Base-by-base conservation (phyloP, 2,888 invertebrate genomes). In the Gandaritis pyraliata region DNA sequence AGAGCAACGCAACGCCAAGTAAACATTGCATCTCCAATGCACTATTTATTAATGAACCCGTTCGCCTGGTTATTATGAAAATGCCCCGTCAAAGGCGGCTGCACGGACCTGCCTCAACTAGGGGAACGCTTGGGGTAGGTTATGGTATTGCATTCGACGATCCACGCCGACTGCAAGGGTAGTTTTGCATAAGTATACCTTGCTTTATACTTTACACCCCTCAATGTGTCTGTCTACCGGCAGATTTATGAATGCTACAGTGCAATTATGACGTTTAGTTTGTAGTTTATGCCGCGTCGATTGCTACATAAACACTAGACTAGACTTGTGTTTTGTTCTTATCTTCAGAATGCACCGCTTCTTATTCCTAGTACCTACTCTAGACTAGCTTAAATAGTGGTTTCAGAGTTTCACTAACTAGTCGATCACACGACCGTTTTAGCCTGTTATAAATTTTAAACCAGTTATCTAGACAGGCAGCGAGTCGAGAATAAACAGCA, bases 51-150 rank as follows among this genome's bases (percentile, higher is more conserved):
- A 73, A 71, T 74, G 69, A 79, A 80, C 48, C 51, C 30, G 53
- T 61, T 77, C 71, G 72, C 73, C 77, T 72, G 71, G 82, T 85
- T 85, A 86, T 87, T 86, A 88, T 85, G 86, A 80, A 85, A 88
- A 86, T 87, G 82, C 80, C 77, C 72, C 81, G 84, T 88, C 85
- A 87, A 86, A 85, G 80, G 80, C 86, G 80, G 81, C 85, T 86
- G 82, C 77, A 82, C 81, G 82, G 84, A 83, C 86, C 87, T 85
- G 78, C 84, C 87, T 79, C 86, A 83, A 80, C 80, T 82, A 85
- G 89, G 89, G 89, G 88, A 86, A 82, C 75, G 80, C 82, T 87
- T 87, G 84, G 85, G 87, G 88, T 87, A 88, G 90, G 89, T 84
- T 89, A 87, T 88, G 87, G 88, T 77, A 83, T 84, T 90, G 90